Evolutionary conservation across 2,797 vertebrate species (phyloP).

Genomic region (Enteromius anoplus): DNA sequence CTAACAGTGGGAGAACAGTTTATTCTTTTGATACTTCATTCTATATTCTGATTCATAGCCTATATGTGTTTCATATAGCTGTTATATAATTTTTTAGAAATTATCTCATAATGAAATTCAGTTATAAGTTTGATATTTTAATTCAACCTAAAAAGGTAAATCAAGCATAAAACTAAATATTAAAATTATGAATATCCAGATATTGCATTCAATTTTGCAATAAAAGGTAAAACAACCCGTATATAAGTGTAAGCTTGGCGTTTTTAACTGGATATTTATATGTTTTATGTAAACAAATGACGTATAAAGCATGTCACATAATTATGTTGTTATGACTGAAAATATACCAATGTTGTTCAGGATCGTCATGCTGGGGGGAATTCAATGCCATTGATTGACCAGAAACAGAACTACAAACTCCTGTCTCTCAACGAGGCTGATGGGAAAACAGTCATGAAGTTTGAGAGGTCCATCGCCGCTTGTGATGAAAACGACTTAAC

Average conservation of each 20-base stretch:
- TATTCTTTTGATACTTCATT: background rate
- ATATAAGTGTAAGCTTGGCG: background rate
- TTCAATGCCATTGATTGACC: slow-evolving; percentile 69
- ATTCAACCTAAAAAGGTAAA: background rate
- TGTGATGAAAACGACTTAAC: slow-evolving; percentile 76
- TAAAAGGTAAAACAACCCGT: background rate
- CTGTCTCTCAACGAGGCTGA: slow-evolving; percentile 72
- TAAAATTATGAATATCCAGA: background rate
- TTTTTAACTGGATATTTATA: background rate
- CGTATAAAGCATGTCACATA: too few relatives aligned
- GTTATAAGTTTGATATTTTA: background rate
- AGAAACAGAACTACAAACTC: slow-evolving; percentile 78
- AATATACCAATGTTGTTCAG: slow-evolving; percentile 62
- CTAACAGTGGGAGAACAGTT: background rate
- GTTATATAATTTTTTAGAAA: too few relatives aligned
- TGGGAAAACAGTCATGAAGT: slow-evolving; percentile 75
- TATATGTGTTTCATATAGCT: too few relatives aligned
- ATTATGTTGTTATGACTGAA: background rate
- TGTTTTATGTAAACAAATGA: background rate
- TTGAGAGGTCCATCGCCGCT: slow-evolving; percentile 69
- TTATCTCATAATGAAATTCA: too few relatives aligned
- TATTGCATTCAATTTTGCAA: background rate
- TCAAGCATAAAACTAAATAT: background rate
- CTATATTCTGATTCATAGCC: background rate
- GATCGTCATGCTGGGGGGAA: slow-evolving; percentile 73